Conservation (phyloP, 2,888 invertebrate genomes). For the Tortrix viridana region DNA sequence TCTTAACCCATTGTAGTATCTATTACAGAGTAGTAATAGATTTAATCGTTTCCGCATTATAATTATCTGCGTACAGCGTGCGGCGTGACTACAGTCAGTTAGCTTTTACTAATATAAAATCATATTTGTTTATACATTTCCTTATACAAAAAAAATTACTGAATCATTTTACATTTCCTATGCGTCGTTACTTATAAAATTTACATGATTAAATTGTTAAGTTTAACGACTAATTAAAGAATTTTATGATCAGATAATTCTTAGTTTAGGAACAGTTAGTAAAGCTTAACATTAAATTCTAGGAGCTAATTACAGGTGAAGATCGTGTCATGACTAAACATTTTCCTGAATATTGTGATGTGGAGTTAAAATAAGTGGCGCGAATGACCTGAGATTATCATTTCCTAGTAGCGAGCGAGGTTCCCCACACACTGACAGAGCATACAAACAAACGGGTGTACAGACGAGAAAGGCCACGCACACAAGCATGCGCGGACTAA, state of each 20-base stretch:
- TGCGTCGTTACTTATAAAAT: background rate
- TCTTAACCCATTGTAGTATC: conserved; percentile 62
- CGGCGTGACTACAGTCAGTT: conserved; percentile 14
- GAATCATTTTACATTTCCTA: conserved; percentile 1
- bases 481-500: conserved; percentile 72
- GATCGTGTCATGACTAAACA: conserved; percentile 37
- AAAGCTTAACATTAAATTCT: conserved; percentile 20
- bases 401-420: conserved; percentile 66
- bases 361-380: conserved; percentile 52
- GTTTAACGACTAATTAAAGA: conserved; percentile 23
- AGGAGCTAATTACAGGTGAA: conserved; percentile 31
- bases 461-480: conserved; percentile 70
- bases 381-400: conserved; percentile 68
- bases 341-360: conserved; percentile 45
- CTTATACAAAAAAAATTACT: background rate
- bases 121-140: conserved; percentile 14
- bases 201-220: conserved; percentile 8
- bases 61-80: conserved; percentile 24
- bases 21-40: conserved; percentile 60
- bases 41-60: conserved; percentile 65
- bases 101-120: conserved; percentile 16
- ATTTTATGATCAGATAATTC: conserved; percentile 29
- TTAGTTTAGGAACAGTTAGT: conserved; percentile 21
- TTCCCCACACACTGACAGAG: conserved; percentile 46
- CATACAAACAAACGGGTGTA: conserved; percentile 48